Conservation (phyloP, 1,140 invertebrate genomes). For the Drosophila punjabiensis region DNA sequence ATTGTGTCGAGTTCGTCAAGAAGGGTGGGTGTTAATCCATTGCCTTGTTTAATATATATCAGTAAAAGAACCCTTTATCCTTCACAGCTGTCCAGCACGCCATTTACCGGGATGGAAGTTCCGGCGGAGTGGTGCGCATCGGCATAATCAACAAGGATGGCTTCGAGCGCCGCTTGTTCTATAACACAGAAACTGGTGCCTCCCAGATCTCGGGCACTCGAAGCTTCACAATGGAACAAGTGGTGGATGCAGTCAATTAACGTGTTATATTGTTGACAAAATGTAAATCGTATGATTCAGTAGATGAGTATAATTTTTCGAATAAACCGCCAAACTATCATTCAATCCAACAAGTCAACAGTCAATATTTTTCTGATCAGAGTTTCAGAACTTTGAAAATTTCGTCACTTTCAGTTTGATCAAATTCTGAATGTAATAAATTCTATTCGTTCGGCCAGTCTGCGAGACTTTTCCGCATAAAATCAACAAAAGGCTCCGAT, state of each 20-base stretch:
- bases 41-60: no score
- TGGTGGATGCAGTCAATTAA: conserved; percentile 20
- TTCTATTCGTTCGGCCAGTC: neutral
- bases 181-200: conserved; percentile 84
- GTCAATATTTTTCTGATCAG: no score
- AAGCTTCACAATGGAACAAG: conserved; percentile 43
- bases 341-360: neutral
- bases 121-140: conserved; percentile 96
- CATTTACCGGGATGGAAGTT: conserved; percentile 96
- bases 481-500: neutral
- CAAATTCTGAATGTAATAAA: neutral
- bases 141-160: conserved; percentile 96
- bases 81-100: conserved; percentile 93
- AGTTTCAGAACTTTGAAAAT: neutral
- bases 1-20: conserved; percentile 94
- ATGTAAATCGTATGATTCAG: neutral
- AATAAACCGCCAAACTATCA: neutral
- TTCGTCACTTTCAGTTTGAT: neutral
- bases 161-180: conserved; percentile 90
- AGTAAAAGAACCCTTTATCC: conserved; percentile 57
- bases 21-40: conserved; percentile 88
- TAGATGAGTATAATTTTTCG: neutral
- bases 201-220: conserved; percentile 49
- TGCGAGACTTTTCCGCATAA: neutral
- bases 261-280: neutral